Base-by-base conservation (phyloP, 2,797 vertebrate species). In the Sebastes baramenuke region DNA sequence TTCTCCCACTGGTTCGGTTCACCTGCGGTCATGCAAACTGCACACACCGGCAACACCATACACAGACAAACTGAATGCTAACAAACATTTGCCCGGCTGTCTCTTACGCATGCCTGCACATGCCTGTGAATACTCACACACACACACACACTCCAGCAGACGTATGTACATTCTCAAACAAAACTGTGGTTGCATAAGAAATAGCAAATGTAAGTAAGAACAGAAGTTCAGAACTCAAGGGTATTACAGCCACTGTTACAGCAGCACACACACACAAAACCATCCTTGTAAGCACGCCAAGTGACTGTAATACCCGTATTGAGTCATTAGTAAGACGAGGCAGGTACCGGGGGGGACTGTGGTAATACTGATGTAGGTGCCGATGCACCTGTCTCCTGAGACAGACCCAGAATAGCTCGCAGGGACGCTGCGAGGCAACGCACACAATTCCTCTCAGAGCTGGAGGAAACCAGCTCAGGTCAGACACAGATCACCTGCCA, bases 91-190 rank as follows among this genome's bases (percentile, higher is more conserved):
- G 34, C 71, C 24, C 2, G 20, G 46, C 83, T 76, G 83, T 82
- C 68, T 79, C 66, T 74, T 61, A 75, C 4, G 30, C 83, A 84
- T 81, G 83, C 54, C 74, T 77, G 81, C 68, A 87, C 91, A 81
- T 27, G 72, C 49, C 24, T 10, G 2, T 30, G 83, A 67, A 42
- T 42, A 42, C 38, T 6, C 38, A 38, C 36, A 13, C 34, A 1
- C 32, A 36, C 66, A 54, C 27, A 25, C 66, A 60, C 59, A 59
- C 52, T 70, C 27, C 6, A 67, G 49, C 61, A 55, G 32, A 65
- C 20, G 27, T 54, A 38, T 34, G 30, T 42, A 75, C 86, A 16
- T n/a, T 77, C 46, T 70, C 61, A 72, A 60, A 83, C 60, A 60
- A 68, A 76, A 75, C 66, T 11, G 67, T 24, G 56, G 81, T 79